These are phyloP conservation scores for Rhamnusium bicolor DNA, from an alignment of 2,888 invertebrate genomes.

Conservation along the genomic window DNA sequence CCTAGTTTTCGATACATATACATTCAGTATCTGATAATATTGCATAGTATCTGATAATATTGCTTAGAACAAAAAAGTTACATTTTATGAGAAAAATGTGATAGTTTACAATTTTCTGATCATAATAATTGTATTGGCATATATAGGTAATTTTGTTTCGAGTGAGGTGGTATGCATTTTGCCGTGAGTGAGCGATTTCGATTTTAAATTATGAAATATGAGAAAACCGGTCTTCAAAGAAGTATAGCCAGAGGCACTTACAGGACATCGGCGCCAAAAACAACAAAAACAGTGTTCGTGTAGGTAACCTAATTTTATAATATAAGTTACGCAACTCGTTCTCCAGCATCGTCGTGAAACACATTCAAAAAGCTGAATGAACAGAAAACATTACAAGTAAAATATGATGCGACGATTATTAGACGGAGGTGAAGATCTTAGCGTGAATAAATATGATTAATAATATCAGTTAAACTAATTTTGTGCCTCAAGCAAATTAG, in stretches of 20 bases:
- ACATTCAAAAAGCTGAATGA: conserved; percentile 46
- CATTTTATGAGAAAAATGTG: no score
- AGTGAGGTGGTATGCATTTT: not conserved
- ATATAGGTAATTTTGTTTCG: no score
- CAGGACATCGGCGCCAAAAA: conserved; percentile 57
- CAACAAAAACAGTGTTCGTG: conserved; percentile 49
- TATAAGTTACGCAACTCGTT: conserved; percentile 34
- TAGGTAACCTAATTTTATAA: conserved; percentile 53
- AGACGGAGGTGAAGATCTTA: conserved; percentile 33
- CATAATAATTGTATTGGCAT: no score
- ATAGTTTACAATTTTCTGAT: no score
- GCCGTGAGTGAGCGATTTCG: not conserved
- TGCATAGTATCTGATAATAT: no score
- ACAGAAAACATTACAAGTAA: conserved; percentile 46
- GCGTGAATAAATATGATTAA: not conserved
- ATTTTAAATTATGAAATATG: conserved; percentile 31
- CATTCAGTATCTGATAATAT: no score
- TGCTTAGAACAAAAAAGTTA: no score
- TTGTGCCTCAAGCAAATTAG: not conserved
- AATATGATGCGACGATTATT: conserved; percentile 29
- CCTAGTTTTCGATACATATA: no score
- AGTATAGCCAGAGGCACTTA: conserved; percentile 25
- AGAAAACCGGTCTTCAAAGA: conserved; percentile 41
- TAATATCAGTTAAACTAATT: not conserved
- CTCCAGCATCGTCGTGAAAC: conserved; percentile 16